phyloP scores from a whole-genome alignment of 2,888 invertebrate genomes.

The Panzeria rudis region DNA sequence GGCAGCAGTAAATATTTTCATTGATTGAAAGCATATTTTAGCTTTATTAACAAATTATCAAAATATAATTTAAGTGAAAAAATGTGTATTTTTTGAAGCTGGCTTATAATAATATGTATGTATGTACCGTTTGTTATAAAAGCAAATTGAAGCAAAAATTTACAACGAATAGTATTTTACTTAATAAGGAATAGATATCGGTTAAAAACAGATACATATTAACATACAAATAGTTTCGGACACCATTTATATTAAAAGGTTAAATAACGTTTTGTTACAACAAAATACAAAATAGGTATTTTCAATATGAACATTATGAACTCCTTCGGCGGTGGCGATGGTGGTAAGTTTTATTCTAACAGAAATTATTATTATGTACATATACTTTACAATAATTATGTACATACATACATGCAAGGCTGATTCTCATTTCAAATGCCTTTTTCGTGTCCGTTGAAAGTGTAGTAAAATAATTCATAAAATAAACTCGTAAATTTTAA shows the following conservation, averaged over 20 bases:
- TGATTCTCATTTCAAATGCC: too few species aligned
- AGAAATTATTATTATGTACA: neutral
- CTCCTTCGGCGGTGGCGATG: slow-evolving; percentile 66
- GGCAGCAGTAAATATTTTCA: neutral
- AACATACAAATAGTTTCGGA: slow-evolving; percentile 17
- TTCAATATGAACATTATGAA: slow-evolving; percentile 70
- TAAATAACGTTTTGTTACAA: slow-evolving; percentile 23
- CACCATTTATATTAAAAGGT: slow-evolving; percentile 5
- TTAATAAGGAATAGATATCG: neutral
- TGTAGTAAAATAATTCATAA: too few species aligned
- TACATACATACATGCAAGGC: neutral
- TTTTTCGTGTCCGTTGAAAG: too few species aligned
- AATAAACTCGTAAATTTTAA: too few species aligned
- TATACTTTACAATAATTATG: neutral
- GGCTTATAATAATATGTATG: slow-evolving; percentile 11
- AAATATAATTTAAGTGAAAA: slow-evolving; percentile 30
- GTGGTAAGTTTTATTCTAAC: slow-evolving; percentile 60
- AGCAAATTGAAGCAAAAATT: slow-evolving; percentile 34
- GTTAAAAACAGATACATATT: slow-evolving; percentile 14
- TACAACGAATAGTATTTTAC: slow-evolving; percentile 61
- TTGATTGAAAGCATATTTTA: slow-evolving; percentile 42
- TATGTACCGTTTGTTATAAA: neutral
- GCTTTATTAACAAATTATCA: slow-evolving; percentile 5
- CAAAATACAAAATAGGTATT: slow-evolving; percentile 35
- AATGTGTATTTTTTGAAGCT: slow-evolving; percentile 47